Evolutionary conservation across 2,888 invertebrate genomes (phyloP), one percentile per base, ranked within the genome.

Genomic region (Cephus spinipes): DNA sequence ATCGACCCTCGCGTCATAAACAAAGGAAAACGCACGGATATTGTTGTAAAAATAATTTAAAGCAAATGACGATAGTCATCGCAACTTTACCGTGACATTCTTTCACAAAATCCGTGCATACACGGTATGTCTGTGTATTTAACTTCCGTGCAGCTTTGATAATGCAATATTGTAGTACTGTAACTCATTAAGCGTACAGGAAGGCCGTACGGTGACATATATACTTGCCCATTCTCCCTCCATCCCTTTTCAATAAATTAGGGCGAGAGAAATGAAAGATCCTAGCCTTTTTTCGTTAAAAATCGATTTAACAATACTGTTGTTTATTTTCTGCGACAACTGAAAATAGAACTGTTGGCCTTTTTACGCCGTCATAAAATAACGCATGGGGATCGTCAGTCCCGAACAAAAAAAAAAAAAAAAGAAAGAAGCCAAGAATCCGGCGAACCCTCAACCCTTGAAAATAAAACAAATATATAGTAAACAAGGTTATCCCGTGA

Each of bases 11-110:
- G 69, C 40, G 75, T 73, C 73, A 79, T 76, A 78, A 81, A 81
- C 76, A 79, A 76, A 71, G 75, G 34, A 78, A 79, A 74, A 77
- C 81, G 77, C 68, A 73, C 31, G 68, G 71, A 23, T 80, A 79
- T 80, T 79, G 78, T 80, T 81, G 81, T 80, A 83, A 83, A 83
- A 82, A 84, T 82, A 83, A 83, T 80, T 80, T 81, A 34, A 78
- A 79, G 74, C 74, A 73, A 9, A 55, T 23, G 23, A 55, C 55
- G 55, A 15, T 23, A 23, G 55, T 23, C 23, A 76, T 6, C 40
- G 73, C 55, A 78, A 73, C 40, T 76, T 78, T 76, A 55, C n/a
- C 73, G 55, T 40, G 33, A 35, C 73, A 76, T 36, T 36, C 69
- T 75, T 76, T 74, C 69, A 76, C 75, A 55, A 55, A 23, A 55